phyloP scores from a whole-genome alignment of 2,888 invertebrate genomes.

The Ephialtes manifestator region DNA sequence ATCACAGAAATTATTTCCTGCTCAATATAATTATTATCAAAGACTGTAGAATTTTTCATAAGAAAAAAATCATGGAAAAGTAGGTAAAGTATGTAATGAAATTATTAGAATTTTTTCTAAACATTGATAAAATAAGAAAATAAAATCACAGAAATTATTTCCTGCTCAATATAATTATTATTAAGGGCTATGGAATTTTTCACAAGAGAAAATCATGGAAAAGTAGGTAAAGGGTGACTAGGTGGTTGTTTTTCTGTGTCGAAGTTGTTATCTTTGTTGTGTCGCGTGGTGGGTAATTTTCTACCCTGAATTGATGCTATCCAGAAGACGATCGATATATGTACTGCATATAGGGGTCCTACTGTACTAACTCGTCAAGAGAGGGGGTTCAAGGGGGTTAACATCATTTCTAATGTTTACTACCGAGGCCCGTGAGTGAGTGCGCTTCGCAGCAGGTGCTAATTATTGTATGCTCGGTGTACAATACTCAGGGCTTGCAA shows the following conservation, averaged over 20 bases:
- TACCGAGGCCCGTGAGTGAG: conserved; percentile 40
- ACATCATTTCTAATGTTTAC: conserved; percentile 49
- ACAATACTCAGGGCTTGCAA: conserved; percentile 36
- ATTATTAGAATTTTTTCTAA: too few species aligned
- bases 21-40: not conserved
- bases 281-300: conserved; percentile 40
- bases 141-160: not conserved
- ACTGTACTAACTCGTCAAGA: not conserved
- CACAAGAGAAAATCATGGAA: not conserved
- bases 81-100: not conserved
- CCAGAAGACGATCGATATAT: conserved; percentile 52
- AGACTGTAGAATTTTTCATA: not conserved
- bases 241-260: conserved; percentile 14
- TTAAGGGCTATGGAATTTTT: not conserved
- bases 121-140: not conserved
- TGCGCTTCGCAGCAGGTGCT: conserved; percentile 55
- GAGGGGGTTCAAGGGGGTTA: not conserved
- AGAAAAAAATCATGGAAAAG: not conserved
- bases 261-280: conserved; percentile 22
- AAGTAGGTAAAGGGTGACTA: not conserved
- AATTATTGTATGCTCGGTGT: conserved; percentile 52
- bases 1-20: not conserved
- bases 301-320: conserved; percentile 49
- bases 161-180: not conserved
- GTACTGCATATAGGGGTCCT: conserved; percentile 11